Conservation (phyloP, 1,140 invertebrate species). For the Hylyphantes graminicola region DNA sequence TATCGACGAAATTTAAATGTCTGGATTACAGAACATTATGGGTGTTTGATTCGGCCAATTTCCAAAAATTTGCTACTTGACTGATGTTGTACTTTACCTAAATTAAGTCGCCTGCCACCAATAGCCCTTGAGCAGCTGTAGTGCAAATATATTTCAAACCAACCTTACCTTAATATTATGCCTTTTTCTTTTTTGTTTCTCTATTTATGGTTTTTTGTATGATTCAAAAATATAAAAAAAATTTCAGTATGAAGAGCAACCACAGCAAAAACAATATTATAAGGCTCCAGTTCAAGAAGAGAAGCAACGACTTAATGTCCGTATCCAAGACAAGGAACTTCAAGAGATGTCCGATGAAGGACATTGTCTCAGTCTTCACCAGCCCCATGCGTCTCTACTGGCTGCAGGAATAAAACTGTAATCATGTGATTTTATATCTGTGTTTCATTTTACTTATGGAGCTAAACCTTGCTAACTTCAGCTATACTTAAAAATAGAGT, state of each 20-base stretch:
- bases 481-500: not conserved
- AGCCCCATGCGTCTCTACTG: conserved; percentile 93
- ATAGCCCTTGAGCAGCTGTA: too few species aligned
- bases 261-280: not conserved
- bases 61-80: too few species aligned
- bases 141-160: too few species aligned
- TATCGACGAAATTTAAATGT: too few species aligned
- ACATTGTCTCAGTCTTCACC: conserved; percentile 92
- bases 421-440: conserved; percentile 1
- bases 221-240: not conserved
- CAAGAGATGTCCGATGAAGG: conserved; percentile 90
- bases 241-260: conserved; percentile 8
- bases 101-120: too few species aligned
- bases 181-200: not conserved
- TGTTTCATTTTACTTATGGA: not conserved
- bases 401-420: conserved; percentile 92
- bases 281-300: not conserved
- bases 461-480: too few species aligned
- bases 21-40: too few species aligned
- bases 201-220: not conserved
- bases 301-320: conserved; percentile 28
- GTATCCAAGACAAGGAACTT: conserved; percentile 85
- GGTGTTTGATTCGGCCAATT: too few species aligned
- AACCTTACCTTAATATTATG: not conserved
- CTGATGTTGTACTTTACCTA: too few species aligned